Evolutionary conservation across 1,140 invertebrate genomes (phyloP).

Genomic region (Bradysia coprophila): DNA sequence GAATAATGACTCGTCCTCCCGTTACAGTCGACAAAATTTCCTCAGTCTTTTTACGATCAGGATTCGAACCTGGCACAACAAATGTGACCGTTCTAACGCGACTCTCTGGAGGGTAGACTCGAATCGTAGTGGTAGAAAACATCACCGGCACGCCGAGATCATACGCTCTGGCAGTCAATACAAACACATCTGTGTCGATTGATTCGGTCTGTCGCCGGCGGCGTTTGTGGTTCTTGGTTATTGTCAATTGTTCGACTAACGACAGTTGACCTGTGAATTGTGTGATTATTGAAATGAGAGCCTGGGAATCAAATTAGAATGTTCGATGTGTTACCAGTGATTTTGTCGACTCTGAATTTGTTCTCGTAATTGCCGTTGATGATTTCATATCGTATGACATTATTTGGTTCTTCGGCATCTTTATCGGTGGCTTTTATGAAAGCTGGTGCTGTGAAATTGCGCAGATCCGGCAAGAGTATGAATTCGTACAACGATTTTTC

Average conservation of each 20-base stretch:
- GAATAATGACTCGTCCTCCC: slow-evolving; percentile 52
- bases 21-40: slow-evolving; percentile 54
- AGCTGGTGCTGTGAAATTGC: slow-evolving; percentile 49
- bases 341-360: slow-evolving; percentile 58
- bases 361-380: slow-evolving; percentile 60
- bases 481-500: slow-evolving; percentile 65
- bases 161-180: slow-evolving; percentile 51
- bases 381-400: slow-evolving; percentile 67
- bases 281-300: slow-evolving; percentile 6
- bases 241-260: slow-evolving; percentile 29
- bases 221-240: slow-evolving; percentile 26
- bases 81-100: slow-evolving; percentile 54
- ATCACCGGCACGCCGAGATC: slow-evolving; percentile 61
- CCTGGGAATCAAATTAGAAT: background rate
- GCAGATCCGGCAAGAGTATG: slow-evolving; percentile 49
- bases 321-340: slow-evolving; percentile 36
- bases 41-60: slow-evolving; percentile 47
- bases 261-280: slow-evolving; percentile 26
- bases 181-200: slow-evolving; percentile 32
- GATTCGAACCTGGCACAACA: slow-evolving; percentile 51
- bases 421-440: slow-evolving; percentile 61
- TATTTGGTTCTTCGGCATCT: slow-evolving; percentile 72
- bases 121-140: slow-evolving; percentile 40
- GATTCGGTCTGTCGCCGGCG: slow-evolving; percentile 9
- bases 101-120: slow-evolving; percentile 45